Base-by-base conservation (phyloP, 2,888 invertebrate species). In the Acrocyrtus sp. region DNA sequence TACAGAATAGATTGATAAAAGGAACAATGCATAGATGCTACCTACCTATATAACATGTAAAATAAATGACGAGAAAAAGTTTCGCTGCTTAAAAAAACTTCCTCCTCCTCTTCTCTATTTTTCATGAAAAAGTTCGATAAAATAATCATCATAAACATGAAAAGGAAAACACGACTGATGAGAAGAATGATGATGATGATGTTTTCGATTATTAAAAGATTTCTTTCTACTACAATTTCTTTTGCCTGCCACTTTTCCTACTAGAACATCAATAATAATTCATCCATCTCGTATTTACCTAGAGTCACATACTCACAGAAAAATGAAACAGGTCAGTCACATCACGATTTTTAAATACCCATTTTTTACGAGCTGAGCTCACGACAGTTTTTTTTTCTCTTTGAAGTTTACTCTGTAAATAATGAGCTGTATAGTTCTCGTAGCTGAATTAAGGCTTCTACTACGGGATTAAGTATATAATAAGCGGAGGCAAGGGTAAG, bases 251-350 rank as follows among this genome's bases (percentile, higher is more conserved):
- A 10, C 12, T 47, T n/a, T 19, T 8, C 10, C 12, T 12, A 10
- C 27, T 29, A n/a, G n/a, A n/a, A n/a, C n/a, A n/a, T n/a, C n/a
- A n/a, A n/a, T n/a, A n/a, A n/a, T n/a, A n/a, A n/a, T n/a, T n/a
- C n/a, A n/a, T n/a, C n/a, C n/a, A n/a, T n/a, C n/a, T n/a, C n/a
- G n/a, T n/a, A n/a, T n/a, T n/a, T n/a, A n/a, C n/a, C n/a, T n/a
- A n/a, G n/a, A n/a, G n/a, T 29, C 53, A 53, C 56, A 56, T 15
- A 17, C 41, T 56, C 56, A 41, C 50, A 10, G 17, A 47, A 66
- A 39, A 43, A 51, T 58, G 67, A 58, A 67, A 58, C 67, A 58
- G 67, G 67, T 67, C 67, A 67, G 24, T 67, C 51, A 67, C 67
- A 67, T 67, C 67, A 67, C 67, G 67, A 58, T 43, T 67, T n/a